Evolutionary conservation across 2,113 vertebrate species (phyloP), one percentile per base, ranked within the genome.

Genomic region (Conger conger): DNA sequence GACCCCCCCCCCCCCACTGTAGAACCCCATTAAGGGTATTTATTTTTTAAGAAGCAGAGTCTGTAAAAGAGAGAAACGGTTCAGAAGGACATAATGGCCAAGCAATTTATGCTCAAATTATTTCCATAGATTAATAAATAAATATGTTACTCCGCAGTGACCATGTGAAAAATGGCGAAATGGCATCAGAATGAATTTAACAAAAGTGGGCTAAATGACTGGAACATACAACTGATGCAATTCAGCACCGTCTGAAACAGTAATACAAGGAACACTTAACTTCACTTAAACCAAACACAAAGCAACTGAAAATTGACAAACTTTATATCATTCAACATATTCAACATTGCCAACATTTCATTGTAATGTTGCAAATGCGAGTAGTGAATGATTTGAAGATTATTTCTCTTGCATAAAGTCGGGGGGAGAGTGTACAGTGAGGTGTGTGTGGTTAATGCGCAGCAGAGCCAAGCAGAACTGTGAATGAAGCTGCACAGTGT

Each of bases 111-210:
- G 33, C 68, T 30, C 68, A 84, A 36, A 45, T 81, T 23, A 86
- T 23, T 40, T 73, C 23, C 30, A 73, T 2, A 68, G 5, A 89
- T 84, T 40, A 89, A 91, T 87, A 88, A 90, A 90, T 87, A 87
- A 87, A 91, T 91, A 90, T 91, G 91, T 92, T 90, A 90, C 84
- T 88, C 89, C 92, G 89, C 81, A 86, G 86, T 85, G 88, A 88
- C 84, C 86, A 85, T 80, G 84, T 9, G 4, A 9, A 9, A 42
- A 42, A 42, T 3, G 9, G 8, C n/a, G 33, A 30, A n/a, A 73
- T 73, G 11, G 6, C 68, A 73, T 73, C 27, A 42, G 4, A 73
- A 73, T 73, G 11, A 30, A 33, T 33, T 33, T 73, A 73, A 73
- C 68, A 73, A 8, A 73, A 73, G 68, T n/a, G n/a, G 11, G 6